A percentile compares a stretch with the other conserved stretches of the same genome.
These are phyloP conservation scores for Fregetta grallaria DNA, from an alignment of 2,113 vertebrate species.

Conservation along the genomic window DNA sequence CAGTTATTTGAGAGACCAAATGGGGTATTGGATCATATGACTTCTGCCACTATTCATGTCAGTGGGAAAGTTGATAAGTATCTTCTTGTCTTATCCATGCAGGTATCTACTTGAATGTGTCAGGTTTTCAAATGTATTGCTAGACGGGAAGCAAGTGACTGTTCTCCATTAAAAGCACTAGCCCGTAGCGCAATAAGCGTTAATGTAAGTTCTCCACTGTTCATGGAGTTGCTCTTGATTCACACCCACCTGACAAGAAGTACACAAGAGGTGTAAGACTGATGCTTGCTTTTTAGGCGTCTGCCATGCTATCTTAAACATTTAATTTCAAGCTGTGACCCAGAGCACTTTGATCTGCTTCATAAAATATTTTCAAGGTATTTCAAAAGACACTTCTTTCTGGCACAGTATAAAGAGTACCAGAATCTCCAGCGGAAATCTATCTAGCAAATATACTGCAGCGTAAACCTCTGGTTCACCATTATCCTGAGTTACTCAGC, in stretches of 20 bases:
- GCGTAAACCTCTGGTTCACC: not conserved
- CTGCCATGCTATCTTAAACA: not conserved
- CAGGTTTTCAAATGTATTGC: not conserved
- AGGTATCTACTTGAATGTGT: not conserved
- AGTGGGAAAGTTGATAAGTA: not conserved
- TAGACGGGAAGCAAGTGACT: not conserved
- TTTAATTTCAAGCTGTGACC: not conserved
- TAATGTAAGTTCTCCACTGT: not conserved
- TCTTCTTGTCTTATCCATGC: not conserved
- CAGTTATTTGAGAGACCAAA: not conserved
- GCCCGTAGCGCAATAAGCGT: not conserved
- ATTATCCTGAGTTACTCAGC: not conserved
- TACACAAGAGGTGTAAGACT: not conserved
- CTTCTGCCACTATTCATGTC: not conserved
- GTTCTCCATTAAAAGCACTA: not conserved
- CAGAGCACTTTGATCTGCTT: not conserved
- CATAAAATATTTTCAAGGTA: not conserved
- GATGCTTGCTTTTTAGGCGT: conserved; percentile 1
- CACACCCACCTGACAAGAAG: not conserved
- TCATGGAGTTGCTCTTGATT: not conserved
- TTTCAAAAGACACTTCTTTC: not conserved
- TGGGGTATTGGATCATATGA: not conserved
- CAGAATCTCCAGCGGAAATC: not conserved
- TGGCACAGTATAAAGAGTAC: not conserved
- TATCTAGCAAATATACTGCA: not conserved